These are phyloP conservation scores for Thereva unica DNA, from an alignment of 2,888 invertebrate species.

Conservation along the genomic window DNA sequence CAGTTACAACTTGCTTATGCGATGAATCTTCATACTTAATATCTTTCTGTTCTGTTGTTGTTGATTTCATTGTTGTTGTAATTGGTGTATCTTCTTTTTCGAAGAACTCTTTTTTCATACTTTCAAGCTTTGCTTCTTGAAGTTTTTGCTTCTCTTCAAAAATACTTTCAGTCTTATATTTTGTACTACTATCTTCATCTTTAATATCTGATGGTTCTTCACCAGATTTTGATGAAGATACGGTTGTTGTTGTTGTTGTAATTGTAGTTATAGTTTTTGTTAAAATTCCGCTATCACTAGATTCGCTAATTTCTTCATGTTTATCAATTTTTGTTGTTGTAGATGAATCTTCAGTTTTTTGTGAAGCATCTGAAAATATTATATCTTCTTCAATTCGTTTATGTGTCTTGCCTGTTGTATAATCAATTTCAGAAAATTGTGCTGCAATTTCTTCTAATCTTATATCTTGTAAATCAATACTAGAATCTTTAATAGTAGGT, in stretches of 20 bases:
- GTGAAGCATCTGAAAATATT: background rate
- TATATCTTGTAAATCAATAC: background rate
- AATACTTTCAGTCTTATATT: background rate
- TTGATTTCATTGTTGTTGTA: background rate
- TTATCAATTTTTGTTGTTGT: too few species aligned
- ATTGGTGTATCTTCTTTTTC: background rate
- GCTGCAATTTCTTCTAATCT: slow-evolving; percentile 2
- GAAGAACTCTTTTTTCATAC: background rate
- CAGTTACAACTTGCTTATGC: background rate
- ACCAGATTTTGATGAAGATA: too few species aligned
- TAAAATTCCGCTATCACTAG: too few species aligned
- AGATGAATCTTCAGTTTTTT: background rate
- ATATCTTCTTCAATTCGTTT: background rate
- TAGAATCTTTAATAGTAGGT: background rate
- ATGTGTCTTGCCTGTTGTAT: background rate
- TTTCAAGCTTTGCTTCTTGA: background rate
- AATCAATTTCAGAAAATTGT: slow-evolving; percentile 10
- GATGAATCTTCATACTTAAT: too few species aligned
- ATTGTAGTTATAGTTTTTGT: too few species aligned
- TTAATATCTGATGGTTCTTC: too few species aligned
- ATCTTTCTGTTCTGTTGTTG: slow-evolving; percentile 9
- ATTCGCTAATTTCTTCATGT: too few species aligned
- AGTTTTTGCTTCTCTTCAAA: background rate
- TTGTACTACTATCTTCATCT: too few species aligned
- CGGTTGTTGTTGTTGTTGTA: too few species aligned